A percentile compares a stretch with the other conserved stretches of the same genome.
phyloP scores from a whole-genome alignment of 2,797 vertebrate genomes.

The Linurgus olivaceus region DNA sequence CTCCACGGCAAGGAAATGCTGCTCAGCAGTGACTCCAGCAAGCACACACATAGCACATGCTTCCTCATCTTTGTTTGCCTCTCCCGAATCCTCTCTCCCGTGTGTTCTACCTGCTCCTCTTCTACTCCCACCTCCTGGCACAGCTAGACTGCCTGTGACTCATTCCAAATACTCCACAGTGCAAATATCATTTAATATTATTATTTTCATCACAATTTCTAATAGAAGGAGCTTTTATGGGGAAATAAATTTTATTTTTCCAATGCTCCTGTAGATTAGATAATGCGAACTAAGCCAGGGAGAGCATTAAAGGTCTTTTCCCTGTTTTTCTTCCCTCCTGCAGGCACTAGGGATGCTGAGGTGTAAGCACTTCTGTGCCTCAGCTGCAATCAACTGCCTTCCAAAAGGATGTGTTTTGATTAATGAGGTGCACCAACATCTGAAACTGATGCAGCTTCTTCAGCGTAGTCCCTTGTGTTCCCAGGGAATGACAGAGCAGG shows the following conservation, averaged over 20 bases:
- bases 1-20: conserved; percentile 44
- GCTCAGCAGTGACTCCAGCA: not conserved
- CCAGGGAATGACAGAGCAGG: conserved; percentile 40
- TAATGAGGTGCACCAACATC: conserved; percentile 37
- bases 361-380: conserved; percentile 31
- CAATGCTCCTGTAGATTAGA: not conserved
- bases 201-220: not conserved
- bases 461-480: not conserved
- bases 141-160: conserved; percentile 9
- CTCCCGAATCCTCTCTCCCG: not conserved
- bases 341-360: conserved; percentile 4
- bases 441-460: conserved; percentile 52
- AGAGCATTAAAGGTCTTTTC: conserved; percentile 5
- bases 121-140: not conserved
- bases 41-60: not conserved
- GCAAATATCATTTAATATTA: not conserved
- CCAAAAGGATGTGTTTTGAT: conserved; percentile 53
- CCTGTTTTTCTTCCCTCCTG: not conserved
- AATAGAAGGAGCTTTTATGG: not conserved
- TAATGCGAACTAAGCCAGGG: not conserved
- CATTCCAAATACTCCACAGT: not conserved
- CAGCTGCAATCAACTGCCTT: conserved; percentile 51
- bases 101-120: conserved; percentile 24
- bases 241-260: not conserved
- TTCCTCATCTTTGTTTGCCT: not conserved